These are phyloP conservation scores for Nymphalis urticae DNA, from an alignment of 2,888 invertebrate genomes.

Conservation along the genomic window DNA sequence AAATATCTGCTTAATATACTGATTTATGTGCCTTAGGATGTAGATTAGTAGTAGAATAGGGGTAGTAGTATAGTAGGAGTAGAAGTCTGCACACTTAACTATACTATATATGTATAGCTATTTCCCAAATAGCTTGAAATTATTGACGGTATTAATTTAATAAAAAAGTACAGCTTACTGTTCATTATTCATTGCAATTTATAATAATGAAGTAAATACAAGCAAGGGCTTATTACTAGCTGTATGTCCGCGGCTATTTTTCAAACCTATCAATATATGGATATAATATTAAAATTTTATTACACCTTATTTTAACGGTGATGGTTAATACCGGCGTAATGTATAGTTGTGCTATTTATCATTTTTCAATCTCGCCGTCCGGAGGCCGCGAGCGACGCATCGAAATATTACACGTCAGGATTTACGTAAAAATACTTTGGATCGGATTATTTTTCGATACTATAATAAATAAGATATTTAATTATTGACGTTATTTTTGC, in stretches of 20 bases:
- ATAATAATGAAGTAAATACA: background rate
- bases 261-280: slow-evolving; percentile 31
- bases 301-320: slow-evolving; percentile 37
- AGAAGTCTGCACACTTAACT: no score
- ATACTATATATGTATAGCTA: no score
- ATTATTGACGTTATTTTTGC: background rate
- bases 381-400: slow-evolving; percentile 33
- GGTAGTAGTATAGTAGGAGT: no score
- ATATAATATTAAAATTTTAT: slow-evolving; percentile 41
- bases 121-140: no score
- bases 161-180: no score
- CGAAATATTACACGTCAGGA: slow-evolving; percentile 28
- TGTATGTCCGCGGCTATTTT: background rate
- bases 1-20: no score
- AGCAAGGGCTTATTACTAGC: background rate
- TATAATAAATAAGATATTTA: slow-evolving; percentile 5
- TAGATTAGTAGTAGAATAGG: no score
- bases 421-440: slow-evolving; percentile 22
- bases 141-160: no score
- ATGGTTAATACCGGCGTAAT: slow-evolving; percentile 36
- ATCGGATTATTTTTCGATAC: slow-evolving; percentile 17
- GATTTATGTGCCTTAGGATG: no score
- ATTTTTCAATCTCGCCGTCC: slow-evolving; percentile 63
- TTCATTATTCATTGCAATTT: background rate
- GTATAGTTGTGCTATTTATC: slow-evolving; percentile 59